Evolutionary conservation across 2,888 invertebrate genomes (phyloP).

Genomic region (Sminthurinus aureus): DNA sequence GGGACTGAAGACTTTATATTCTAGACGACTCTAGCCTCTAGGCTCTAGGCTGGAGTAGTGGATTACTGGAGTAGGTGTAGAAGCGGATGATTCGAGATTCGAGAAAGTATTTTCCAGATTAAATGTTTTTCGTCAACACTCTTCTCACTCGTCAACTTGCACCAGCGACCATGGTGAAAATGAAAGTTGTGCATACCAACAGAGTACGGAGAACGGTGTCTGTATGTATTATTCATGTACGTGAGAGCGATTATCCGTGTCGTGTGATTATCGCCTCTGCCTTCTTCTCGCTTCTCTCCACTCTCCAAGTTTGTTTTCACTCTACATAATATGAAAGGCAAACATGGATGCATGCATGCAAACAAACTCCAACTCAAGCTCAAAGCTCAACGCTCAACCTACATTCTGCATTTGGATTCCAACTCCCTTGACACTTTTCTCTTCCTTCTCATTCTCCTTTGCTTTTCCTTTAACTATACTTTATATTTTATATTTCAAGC

Average conservation of each 20-base stretch:
- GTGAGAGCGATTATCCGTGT: slow-evolving; percentile 27
- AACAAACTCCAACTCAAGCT: not conserved
- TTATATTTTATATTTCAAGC: too few species aligned
- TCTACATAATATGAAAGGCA: slow-evolving; percentile 24
- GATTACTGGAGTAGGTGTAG: too few species aligned
- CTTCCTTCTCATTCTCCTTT: not conserved
- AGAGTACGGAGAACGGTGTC: not conserved
- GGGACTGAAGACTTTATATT: too few species aligned
- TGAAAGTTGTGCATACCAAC: too few species aligned
- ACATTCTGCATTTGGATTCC: not conserved
- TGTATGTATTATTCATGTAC: slow-evolving; percentile 8
- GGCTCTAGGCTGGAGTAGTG: too few species aligned
- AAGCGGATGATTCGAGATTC: not conserved
- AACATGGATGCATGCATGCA: slow-evolving; percentile 7
- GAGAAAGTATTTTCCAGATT: slow-evolving; percentile 20
- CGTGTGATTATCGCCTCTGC: slow-evolving; percentile 32
- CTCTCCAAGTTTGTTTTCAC: not conserved
- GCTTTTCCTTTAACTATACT: not conserved
- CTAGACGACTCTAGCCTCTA: too few species aligned
- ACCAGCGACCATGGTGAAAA: too few species aligned
- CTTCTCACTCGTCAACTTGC: too few species aligned
- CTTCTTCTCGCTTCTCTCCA: not conserved
- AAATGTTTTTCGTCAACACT: not conserved
- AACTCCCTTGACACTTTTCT: slow-evolving; percentile 9
- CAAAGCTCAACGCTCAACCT: not conserved